Conservation (phyloP, 2,113 vertebrate species). For the Diphyllodes magnificus region DNA sequence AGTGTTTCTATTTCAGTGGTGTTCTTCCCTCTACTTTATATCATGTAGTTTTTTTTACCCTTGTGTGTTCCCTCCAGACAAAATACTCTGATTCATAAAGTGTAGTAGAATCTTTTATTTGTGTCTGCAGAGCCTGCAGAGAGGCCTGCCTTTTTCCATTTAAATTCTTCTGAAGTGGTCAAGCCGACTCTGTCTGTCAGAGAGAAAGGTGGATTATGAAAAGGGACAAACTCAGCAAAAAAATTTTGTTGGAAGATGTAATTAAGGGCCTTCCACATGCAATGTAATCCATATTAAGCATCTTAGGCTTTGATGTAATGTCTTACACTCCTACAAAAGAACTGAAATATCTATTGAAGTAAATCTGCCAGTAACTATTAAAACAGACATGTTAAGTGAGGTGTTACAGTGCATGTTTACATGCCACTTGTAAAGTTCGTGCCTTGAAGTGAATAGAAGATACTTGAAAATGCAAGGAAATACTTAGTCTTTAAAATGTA, state of each 20-base stretch:
- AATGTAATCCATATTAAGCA: background rate
- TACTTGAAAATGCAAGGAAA: background rate
- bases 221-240: background rate
- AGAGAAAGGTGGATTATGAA: background rate
- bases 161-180: background rate
- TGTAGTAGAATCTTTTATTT: background rate
- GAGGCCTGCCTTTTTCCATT: background rate
- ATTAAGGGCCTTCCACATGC: background rate
- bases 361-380: background rate
- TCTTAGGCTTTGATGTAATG: background rate
- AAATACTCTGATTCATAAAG: conserved; percentile 8
- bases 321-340: background rate
- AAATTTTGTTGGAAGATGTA: background rate
- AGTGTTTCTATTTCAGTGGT: background rate
- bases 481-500: background rate
- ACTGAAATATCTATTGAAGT: background rate
- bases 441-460: background rate
- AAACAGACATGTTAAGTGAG: background rate
- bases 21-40: background rate
- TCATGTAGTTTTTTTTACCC: background rate
- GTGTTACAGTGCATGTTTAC: background rate
- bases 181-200: background rate
- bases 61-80: conserved; percentile 11
- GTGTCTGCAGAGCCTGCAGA: background rate
- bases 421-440: background rate